Conservation (phyloP, 2,888 invertebrate genomes). For the Deilephila porcellus region DNA sequence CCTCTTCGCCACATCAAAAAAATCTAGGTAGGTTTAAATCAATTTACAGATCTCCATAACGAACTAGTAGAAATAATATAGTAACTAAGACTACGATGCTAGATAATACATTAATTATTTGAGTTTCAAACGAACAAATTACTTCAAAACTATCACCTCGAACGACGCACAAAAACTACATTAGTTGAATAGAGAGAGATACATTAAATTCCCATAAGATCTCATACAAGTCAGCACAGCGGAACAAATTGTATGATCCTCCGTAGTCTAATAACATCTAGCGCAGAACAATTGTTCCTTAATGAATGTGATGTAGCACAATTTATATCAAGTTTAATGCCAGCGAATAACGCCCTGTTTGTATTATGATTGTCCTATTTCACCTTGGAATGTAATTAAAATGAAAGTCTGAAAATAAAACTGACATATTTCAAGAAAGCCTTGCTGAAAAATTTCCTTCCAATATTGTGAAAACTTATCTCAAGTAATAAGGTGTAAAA, state of each 20-base stretch:
- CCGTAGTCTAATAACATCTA: background rate
- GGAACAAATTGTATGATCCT: background rate
- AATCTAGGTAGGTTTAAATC: too few relatives aligned
- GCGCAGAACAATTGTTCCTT: background rate
- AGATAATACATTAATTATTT: too few relatives aligned
- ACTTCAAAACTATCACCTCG: too few relatives aligned
- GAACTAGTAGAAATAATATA: too few relatives aligned
- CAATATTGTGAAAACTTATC: background rate
- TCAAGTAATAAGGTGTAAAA: background rate
- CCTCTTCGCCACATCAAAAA: too few relatives aligned
- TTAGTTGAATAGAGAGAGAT: background rate
- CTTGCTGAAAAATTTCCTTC: background rate
- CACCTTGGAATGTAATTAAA: background rate
- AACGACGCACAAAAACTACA: too few relatives aligned
- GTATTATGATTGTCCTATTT: background rate
- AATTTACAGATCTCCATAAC: too few relatives aligned
- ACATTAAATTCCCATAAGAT: background rate
- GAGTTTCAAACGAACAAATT: too few relatives aligned
- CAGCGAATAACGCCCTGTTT: background rate
- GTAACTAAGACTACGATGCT: too few relatives aligned
- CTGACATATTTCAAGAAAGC: too few relatives aligned
- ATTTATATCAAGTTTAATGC: background rate
- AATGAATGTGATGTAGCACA: background rate
- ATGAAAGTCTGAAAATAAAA: background rate
- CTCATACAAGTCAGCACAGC: conserved; percentile 6